These are phyloP conservation scores for Pachycephala philippinensis DNA, from an alignment of 2,113 vertebrate species.

Conservation along the genomic window DNA sequence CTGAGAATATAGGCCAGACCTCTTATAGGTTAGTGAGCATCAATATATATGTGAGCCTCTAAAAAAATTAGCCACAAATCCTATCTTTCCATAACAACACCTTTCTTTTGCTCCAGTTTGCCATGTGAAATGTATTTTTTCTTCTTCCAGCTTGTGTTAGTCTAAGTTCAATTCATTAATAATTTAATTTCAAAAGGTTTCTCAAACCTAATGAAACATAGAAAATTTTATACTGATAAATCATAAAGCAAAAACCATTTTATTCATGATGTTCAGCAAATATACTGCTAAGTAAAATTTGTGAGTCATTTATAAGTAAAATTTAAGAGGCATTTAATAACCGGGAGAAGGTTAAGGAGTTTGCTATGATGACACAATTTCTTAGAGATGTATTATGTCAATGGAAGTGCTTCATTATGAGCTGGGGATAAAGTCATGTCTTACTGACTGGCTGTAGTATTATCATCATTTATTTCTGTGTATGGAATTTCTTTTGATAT, in stretches of 20 bases:
- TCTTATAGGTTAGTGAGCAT: neutral
- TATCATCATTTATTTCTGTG: neutral
- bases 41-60: neutral
- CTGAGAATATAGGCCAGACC: neutral
- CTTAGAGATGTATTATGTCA: neutral
- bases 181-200: neutral
- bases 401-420: neutral
- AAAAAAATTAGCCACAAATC: neutral
- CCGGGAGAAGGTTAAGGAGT: neutral
- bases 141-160: rapidly evolving
- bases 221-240: neutral
- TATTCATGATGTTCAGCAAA: neutral
- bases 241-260: neutral
- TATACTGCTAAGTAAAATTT: neutral
- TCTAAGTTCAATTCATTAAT: neutral
- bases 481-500: neutral
- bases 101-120: neutral
- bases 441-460: neutral
- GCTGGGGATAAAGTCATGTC: neutral
- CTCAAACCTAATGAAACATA: neutral
- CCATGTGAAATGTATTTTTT: neutral
- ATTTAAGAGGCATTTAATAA: neutral
- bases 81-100: rapidly evolving
- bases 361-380: neutral
- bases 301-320: neutral